Evolutionary conservation across 2,888 invertebrate species (phyloP), one percentile per base, ranked within the genome.

Genomic region (Plebejus melissa): DNA sequence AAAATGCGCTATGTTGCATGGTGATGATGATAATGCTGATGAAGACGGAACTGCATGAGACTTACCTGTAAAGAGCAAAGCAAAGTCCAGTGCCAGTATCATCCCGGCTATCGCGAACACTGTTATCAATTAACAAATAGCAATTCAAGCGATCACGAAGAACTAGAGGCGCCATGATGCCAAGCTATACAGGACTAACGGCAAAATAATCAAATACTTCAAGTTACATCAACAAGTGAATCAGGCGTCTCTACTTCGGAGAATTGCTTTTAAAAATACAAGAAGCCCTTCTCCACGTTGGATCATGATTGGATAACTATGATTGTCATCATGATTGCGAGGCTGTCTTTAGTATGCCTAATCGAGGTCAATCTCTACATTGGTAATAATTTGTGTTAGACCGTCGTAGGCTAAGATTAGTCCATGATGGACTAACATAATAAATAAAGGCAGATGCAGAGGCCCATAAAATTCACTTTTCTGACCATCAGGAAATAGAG

Each of bases 111-210:
- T 71, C 71, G 46, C 11, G 28, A 46, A 46, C 46, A 46, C 46
- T 41, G 71, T 71, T 71, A 72, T 72, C 72, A 72, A 32, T 72
- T 72, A 72, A 71, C 71, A 71, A 71, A 71, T 50, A 71, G 46
- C 46, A 50, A 32, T 72, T 13, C 28, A 72, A 72, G 50, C 32
- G 50, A 72, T 72, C 72, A 72, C 72, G 72, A 50, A 22, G 46
- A 50, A 41, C 2, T 72, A 54, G 72, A 16, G 13, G 16, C 16
- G 32, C 72, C 72, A 72, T 50, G 54, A 9, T 60, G 60, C 2
- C 28, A 28, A 22, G 5, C 3, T 7, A 22, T 11, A 28, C 28
- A 11, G 11, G 28, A 60, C 28, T 16, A 4, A 54, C 54, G 54
- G 13, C 54, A 16, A 16, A 54, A 54, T 54, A 16, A 13, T 16